Percentiles rank a stretch among this genome's conserved stretches.
Evolutionary conservation across 2,113 vertebrate species (phyloP).

Genomic region (Scartelaos histophorus): DNA sequence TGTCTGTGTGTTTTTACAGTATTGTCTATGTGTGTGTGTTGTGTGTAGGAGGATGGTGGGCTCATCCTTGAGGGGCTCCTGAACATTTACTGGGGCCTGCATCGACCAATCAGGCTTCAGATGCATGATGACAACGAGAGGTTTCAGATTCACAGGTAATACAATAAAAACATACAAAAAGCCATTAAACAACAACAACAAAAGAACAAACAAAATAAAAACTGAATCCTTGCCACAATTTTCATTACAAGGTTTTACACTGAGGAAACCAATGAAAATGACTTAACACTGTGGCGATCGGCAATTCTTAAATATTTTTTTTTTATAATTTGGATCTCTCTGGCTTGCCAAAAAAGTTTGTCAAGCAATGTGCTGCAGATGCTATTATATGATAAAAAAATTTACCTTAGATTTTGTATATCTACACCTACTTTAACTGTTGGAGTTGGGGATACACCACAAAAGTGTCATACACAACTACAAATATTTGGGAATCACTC

Average conservation of each 20-base stretch:
- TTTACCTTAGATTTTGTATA: no score
- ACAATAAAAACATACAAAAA: neutral
- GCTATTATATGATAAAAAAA: no score
- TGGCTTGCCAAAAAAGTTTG: no score
- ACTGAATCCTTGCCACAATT: no score
- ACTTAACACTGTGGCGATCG: neutral
- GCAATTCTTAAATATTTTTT: no score
- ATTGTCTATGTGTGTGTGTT: constrained; percentile 28
- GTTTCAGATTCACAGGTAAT: constrained; percentile 73
- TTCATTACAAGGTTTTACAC: no score
- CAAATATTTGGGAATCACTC: no score
- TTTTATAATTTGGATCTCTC: no score
- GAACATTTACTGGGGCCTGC: constrained; percentile 95
- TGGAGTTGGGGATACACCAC: neutral
- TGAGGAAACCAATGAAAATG: neutral
- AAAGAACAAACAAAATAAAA: neutral
- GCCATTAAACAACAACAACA: neutral
- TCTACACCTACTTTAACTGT: no score
- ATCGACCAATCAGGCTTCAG: constrained; percentile 92
- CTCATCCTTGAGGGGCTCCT: constrained; percentile 92
- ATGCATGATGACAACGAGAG: constrained; percentile 95
- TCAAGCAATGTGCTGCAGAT: no score
- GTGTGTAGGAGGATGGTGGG: constrained; percentile 84
- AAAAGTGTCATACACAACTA: no score
- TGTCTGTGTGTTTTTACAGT: constrained; percentile 12